phyloP scores from a whole-genome alignment of 1,140 invertebrate genomes.

The Mycetomoellerius zeteki region DNA sequence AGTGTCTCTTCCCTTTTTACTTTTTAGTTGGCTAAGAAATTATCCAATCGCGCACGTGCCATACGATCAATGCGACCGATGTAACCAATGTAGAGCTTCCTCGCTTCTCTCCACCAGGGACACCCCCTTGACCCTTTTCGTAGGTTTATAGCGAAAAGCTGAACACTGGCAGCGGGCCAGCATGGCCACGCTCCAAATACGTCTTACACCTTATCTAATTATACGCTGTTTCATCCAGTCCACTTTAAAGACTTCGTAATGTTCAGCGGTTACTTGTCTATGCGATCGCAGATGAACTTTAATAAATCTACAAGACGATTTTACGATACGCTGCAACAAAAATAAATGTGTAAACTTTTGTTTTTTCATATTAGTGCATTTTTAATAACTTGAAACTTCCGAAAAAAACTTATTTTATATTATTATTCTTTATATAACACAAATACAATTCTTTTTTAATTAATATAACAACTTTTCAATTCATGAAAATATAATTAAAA shows the following conservation, averaged over 20 bases:
- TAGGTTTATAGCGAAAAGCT: slow-evolving; percentile 77
- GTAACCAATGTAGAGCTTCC: slow-evolving; percentile 69
- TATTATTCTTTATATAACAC: background rate
- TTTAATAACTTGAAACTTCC: background rate
- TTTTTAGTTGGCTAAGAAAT: slow-evolving; percentile 37
- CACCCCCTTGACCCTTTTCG: slow-evolving; percentile 76
- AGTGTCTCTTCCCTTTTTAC: background rate
- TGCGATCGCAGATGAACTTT: slow-evolving; percentile 76
- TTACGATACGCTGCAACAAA: slow-evolving; percentile 31
- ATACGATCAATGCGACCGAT: slow-evolving; percentile 61
- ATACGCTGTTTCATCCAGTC: slow-evolving; percentile 84
- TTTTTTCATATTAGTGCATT: background rate
- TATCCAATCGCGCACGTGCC: slow-evolving; percentile 46
- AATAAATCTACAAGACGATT: slow-evolving; percentile 78
- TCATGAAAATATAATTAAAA: background rate
- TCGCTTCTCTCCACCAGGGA: slow-evolving; percentile 72
- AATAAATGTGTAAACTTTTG: background rate
- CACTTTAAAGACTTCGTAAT: slow-evolving; percentile 82
- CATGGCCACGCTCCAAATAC: slow-evolving; percentile 86
- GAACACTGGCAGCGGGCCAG: slow-evolving; percentile 83
- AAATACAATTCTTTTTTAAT: background rate
- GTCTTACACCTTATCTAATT: slow-evolving; percentile 86
- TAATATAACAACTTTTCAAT: background rate
- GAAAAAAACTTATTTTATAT: background rate
- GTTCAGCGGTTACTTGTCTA: slow-evolving; percentile 82